Percentiles rank a stretch among this genome's conserved stretches.
Evolutionary conservation across 2,113 vertebrate species (phyloP).

Genomic region (Crypturellus undulatus): DNA sequence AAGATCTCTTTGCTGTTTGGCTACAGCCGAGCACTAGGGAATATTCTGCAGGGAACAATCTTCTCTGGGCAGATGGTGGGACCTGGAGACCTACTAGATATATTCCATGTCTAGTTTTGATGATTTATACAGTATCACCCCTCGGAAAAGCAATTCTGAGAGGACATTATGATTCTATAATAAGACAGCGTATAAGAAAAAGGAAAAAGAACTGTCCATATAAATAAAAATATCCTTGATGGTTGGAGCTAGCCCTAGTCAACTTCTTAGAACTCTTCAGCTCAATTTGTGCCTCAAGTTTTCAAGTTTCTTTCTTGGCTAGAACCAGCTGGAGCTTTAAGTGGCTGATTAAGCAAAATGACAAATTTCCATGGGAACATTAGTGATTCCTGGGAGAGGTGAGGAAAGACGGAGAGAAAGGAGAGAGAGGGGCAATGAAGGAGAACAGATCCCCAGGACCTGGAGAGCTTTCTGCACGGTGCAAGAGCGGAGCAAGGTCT

Average conservation of each 20-base stretch:
- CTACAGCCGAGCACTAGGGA: not conserved
- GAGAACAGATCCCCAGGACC: rapidly evolving
- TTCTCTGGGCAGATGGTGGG: conserved; percentile 32
- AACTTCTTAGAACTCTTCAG: not conserved
- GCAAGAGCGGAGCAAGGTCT: not conserved
- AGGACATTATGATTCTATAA: conserved; percentile 8
- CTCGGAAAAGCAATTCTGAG: conserved; percentile 43
- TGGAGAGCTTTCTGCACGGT: not conserved
- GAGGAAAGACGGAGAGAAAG: not conserved
- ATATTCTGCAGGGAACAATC: conserved; percentile 62
- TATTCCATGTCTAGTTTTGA: conserved; percentile 52
- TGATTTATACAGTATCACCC: conserved; percentile 36
- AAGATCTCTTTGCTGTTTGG: conserved; percentile 5
- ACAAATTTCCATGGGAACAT: not conserved
- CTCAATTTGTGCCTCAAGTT: not conserved
- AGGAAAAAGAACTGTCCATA: not conserved
- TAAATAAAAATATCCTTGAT: not conserved
- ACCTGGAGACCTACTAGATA: conserved; percentile 23
- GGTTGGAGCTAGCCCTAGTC: not conserved
- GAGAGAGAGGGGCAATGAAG: not conserved
- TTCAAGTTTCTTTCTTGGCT: not conserved
- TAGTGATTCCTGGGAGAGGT: not conserved
- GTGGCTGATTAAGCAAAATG: not conserved
- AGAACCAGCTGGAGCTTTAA: not conserved
- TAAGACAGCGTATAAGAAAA: not conserved